Evolutionary conservation across 2,113 vertebrate genomes (phyloP), one percentile per base, ranked within the genome.

Genomic region (Rhadina sibilatrix): DNA sequence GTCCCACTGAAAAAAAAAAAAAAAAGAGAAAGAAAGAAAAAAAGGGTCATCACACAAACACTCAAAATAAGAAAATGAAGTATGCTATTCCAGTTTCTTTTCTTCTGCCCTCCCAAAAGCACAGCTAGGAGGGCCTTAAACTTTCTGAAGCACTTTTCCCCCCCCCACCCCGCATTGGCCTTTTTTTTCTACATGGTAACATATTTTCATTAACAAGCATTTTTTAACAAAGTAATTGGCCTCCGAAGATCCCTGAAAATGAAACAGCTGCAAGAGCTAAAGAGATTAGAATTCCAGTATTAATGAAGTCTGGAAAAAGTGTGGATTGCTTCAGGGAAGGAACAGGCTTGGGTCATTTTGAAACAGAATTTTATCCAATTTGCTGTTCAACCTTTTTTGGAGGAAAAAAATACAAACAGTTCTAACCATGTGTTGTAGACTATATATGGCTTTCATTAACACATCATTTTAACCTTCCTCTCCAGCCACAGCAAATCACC

Each of bases 131-230:
- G 6, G 11, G 6, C 13, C 28, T 84, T 47, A 18, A 65, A n/a
- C 47, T 60, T 89, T 85, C 59, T 65, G 61, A 81, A 61, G 33
- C n/a, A 27, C 16, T 16, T 16, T 70, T 65, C 23, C 46, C 46
- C 10, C n/a, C n/a, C n/a, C n/a, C n/a, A n/a, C n/a, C n/a, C 77
- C 38, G 33, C 42, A 60, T 57, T 93, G 79, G 65, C 65, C 44
- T 97, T 83, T 93, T 89, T 75, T 93, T 94, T 85, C 47, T 92
- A 87, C 59, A 63, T 72, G 68, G 89, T 20, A 82, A 85, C 31
- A 68, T 27, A 42, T 80, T 96, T 95, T 97, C 93, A 92, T 97
- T 94, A 96, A 89, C 90, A 96, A 96, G 66, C 75, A 93, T 37
- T 91, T 89, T 63, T 95, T 61, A 64, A 66, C 65, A 94, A 94